Evolutionary conservation across 2,797 vertebrate genomes (phyloP).

Genomic region (Spinibarbus caldwelli): DNA sequence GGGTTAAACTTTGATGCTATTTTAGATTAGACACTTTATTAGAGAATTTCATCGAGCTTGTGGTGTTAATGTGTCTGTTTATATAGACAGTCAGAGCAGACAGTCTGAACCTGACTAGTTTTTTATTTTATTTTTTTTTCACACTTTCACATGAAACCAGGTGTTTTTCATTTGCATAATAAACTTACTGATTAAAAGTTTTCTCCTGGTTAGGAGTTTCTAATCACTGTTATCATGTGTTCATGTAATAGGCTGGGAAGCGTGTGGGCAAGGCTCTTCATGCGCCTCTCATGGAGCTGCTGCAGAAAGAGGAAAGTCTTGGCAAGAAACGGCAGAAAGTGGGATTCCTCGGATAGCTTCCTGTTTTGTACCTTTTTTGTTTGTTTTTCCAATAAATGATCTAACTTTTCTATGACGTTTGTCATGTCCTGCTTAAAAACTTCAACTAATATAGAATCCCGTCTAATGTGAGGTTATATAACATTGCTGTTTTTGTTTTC

Average conservation of each 20-base stretch:
- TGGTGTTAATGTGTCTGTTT: neutral
- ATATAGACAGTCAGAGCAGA: neutral
- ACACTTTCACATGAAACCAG: neutral
- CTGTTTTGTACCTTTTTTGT: constrained; percentile 11
- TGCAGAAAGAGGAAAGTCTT: constrained; percentile 89
- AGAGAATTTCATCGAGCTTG: neutral
- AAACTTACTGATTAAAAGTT: neutral
- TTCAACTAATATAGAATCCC: neutral
- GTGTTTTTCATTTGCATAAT: too few relatives aligned
- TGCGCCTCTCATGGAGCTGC: constrained; percentile 83
- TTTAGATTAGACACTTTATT: neutral
- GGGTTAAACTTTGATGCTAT: neutral
- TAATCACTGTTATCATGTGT: neutral
- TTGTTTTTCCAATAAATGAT: constrained; percentile 61
- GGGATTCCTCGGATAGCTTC: constrained; percentile 75
- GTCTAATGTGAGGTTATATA: neutral
- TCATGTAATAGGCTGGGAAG: constrained; percentile 83
- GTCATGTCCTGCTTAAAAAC: constrained; percentile 31
- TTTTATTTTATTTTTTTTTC: neutral
- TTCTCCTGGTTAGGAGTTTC: neutral
- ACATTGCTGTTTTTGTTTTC: neutral
- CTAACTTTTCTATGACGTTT: neutral
- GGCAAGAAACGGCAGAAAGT: constrained; percentile 83
- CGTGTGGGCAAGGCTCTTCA: constrained; percentile 91
- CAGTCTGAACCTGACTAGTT: neutral